Percentiles rank a stretch among this genome's conserved stretches.
These are phyloP conservation scores for Rhabdophis nuchalis DNA, from an alignment of 2,797 vertebrate species.

Conservation along the genomic window DNA sequence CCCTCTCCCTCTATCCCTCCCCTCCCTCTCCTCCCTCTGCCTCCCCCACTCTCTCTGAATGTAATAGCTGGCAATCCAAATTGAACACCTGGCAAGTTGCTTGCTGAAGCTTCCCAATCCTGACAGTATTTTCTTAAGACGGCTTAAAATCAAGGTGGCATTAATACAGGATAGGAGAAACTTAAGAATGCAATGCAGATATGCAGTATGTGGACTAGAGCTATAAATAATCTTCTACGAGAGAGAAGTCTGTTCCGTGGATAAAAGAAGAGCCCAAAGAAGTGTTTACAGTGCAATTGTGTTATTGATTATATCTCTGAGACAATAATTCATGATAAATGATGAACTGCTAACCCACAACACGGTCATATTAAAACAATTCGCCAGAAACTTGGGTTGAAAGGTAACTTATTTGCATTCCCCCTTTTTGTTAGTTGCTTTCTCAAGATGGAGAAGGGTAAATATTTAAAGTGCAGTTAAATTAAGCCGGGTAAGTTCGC, in stretches of 20 bases:
- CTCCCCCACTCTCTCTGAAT: background rate
- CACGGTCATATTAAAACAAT: slow-evolving; percentile 29
- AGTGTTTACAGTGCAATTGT: background rate
- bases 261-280: background rate
- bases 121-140: background rate
- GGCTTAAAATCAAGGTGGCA: background rate
- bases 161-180: background rate
- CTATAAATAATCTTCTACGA: slow-evolving; percentile 49
- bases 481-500: slow-evolving; percentile 50
- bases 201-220: slow-evolving; percentile 31
- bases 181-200: background rate
- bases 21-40: too few relatives aligned
- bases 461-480: slow-evolving; percentile 49
- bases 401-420: slow-evolving; percentile 41
- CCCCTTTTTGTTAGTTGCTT: slow-evolving; percentile 32
- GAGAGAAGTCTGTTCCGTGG: background rate
- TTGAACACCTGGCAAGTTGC: background rate
- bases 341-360: slow-evolving; percentile 17
- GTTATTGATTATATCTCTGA: background rate
- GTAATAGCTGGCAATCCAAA: background rate
- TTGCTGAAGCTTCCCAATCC: background rate
- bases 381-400: slow-evolving; percentile 23
- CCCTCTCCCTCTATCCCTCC: too few relatives aligned
- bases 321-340: background rate
- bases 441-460: slow-evolving; percentile 30